Percentiles rank a stretch among this genome's conserved stretches.
These are phyloP conservation scores for Ceratoteleas bidentatus DNA, from an alignment of 1,140 invertebrate species.

Conservation along the genomic window DNA sequence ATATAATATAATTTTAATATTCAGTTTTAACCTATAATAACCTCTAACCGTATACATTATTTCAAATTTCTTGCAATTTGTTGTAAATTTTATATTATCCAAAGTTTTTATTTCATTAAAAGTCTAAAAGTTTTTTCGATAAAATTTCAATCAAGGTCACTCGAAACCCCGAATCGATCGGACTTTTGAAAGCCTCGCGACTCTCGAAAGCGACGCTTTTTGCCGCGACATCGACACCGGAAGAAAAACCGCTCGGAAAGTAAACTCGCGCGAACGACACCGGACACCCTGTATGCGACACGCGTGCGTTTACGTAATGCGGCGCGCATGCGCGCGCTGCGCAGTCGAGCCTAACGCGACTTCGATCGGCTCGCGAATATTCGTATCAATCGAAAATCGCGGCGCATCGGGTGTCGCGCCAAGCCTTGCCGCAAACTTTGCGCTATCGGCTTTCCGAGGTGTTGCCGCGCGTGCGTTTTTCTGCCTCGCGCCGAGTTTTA, in stretches of 20 bases:
- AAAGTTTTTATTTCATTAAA: no score
- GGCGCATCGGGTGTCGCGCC: conserved; percentile 11
- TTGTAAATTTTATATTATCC: no score
- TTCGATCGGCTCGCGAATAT: neutral
- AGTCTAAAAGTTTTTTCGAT: no score
- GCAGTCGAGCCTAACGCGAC: neutral
- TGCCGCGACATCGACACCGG: no score
- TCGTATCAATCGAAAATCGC: conserved; percentile 22
- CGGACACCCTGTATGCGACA: conserved; percentile 44
- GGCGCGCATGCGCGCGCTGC: conserved; percentile 21
- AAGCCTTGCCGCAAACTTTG: conserved; percentile 4
- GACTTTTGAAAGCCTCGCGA: no score
- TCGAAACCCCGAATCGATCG: no score
- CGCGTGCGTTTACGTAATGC: conserved; percentile 43
- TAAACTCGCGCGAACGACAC: conserved; percentile 12
- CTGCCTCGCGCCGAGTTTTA: conserved; percentile 51
- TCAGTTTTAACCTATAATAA: no score
- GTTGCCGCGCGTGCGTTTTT: conserved; percentile 38
- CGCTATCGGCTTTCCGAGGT: conserved; percentile 31
- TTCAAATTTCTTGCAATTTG: no score
- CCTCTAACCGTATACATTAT: no score
- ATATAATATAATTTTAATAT: no score
- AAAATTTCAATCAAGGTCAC: no score
- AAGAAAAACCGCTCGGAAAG: conserved; percentile 2
- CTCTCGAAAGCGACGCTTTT: no score